Evolutionary conservation across 2,113 vertebrate genomes (phyloP).

Genomic region (Larimichthys polyactis): DNA sequence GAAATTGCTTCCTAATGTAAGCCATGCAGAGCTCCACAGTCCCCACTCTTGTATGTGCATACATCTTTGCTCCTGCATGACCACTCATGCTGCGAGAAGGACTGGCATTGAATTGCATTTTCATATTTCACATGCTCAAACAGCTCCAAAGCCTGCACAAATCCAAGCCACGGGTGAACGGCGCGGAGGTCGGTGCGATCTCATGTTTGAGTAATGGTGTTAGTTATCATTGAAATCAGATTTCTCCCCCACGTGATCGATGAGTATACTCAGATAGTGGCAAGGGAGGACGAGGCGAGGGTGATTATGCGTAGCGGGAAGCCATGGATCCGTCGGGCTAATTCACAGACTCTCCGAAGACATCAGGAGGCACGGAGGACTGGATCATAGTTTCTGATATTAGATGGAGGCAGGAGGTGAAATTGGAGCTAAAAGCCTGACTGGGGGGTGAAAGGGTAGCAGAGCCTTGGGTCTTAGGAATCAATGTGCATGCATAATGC

Average conservation of each 20-base stretch:
- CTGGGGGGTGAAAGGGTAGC: conserved; percentile 16
- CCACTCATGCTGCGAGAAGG: conserved; percentile 50
- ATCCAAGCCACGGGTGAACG: conserved; percentile 43
- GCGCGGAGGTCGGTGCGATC: background rate
- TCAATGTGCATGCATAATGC: conserved; percentile 51
- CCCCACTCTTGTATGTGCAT: conserved; percentile 18
- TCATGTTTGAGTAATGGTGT: conserved; percentile 74
- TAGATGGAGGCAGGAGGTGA: conserved; percentile 46
- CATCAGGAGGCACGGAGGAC: conserved; percentile 39
- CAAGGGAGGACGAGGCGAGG: conserved; percentile 26
- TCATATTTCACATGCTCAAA: conserved; percentile 65
- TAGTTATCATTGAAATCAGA: conserved; percentile 72
- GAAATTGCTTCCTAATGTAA: conserved; percentile 20
- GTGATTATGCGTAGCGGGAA: conserved; percentile 61
- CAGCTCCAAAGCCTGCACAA: conserved; percentile 47
- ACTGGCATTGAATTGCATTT: conserved; percentile 73
- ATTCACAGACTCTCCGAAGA: conserved; percentile 56
- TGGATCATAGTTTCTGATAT: conserved; percentile 44
- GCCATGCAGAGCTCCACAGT: conserved; percentile 16
- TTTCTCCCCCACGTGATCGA: conserved; percentile 64
- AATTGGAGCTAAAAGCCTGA: conserved; percentile 44
- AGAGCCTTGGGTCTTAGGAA: conserved; percentile 46
- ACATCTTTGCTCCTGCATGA: conserved; percentile 34
- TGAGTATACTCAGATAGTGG: conserved; percentile 46
- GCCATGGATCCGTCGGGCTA: conserved; percentile 42